These are phyloP conservation scores for Tauraco erythrolophus DNA, from an alignment of 2,113 vertebrate genomes.

Conservation along the genomic window DNA sequence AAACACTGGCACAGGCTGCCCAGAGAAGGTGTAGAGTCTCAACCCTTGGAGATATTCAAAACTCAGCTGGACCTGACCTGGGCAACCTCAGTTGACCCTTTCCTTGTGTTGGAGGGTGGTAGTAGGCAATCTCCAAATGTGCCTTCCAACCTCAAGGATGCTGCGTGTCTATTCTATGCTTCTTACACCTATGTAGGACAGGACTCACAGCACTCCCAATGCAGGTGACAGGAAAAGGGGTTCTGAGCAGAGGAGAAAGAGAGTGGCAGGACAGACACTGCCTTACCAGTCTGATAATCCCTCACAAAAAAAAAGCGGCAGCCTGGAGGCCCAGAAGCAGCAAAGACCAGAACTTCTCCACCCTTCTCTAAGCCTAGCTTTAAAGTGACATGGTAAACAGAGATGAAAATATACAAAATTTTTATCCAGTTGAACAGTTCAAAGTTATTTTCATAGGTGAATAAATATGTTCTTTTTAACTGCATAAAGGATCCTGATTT, in stretches of 20 bases:
- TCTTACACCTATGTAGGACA: not conserved
- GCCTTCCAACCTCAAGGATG: not conserved
- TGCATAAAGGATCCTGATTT: not conserved
- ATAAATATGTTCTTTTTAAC: not conserved
- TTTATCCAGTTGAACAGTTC: not conserved
- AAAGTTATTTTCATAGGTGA: not conserved
- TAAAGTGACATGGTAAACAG: not conserved
- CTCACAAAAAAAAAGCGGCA: not conserved
- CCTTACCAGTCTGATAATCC: not conserved
- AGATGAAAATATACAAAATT: not conserved
- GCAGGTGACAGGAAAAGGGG: not conserved
- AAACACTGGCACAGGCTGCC: no score
- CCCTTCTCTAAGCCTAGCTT: not conserved
- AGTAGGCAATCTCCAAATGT: not conserved
- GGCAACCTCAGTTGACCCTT: not conserved
- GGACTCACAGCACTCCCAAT: not conserved
- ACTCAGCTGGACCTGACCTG: not conserved
- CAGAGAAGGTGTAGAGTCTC: not conserved
- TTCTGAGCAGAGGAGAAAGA: not conserved
- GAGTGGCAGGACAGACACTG: not conserved
- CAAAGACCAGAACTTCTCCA: not conserved
- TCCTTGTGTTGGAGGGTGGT: not conserved
- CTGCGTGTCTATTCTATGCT: not conserved
- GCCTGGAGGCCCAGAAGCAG: not conserved
- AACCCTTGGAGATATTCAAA: not conserved